Evolutionary conservation across 2,113 vertebrate genomes (phyloP).

Genomic region (Proteles cristata): DNA sequence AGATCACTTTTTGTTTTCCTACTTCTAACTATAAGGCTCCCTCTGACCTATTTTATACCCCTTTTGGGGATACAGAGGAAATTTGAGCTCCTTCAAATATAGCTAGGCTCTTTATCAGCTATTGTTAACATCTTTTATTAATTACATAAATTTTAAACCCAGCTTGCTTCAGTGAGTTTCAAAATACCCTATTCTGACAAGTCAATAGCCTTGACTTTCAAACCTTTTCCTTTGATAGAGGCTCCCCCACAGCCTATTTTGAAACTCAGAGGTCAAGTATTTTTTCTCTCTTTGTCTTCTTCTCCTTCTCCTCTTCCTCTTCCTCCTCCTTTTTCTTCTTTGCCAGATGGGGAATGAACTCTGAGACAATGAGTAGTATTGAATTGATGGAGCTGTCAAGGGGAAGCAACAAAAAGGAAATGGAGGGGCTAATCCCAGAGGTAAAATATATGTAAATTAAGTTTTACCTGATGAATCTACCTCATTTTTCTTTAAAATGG

Average conservation of each 20-base stretch:
- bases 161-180: constrained; percentile 49
- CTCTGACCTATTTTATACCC: background rate
- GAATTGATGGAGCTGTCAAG: background rate
- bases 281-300: background rate
- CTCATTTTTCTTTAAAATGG: background rate
- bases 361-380: background rate
- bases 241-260: background rate
- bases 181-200: constrained; percentile 21
- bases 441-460: constrained; percentile 2
- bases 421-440: background rate
- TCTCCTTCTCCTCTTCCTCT: background rate
- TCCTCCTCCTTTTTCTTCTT: background rate
- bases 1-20: constrained; percentile 37
- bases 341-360: background rate
- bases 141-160: constrained; percentile 50
- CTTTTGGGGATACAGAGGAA: constrained; percentile 9
- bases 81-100: constrained; percentile 53
- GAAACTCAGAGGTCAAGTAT: constrained; percentile 48
- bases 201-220: constrained; percentile 52
- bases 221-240: constrained; percentile 17
- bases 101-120: background rate
- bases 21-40: constrained; percentile 21
- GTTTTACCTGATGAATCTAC: background rate
- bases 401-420: constrained; percentile 16
- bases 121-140: constrained; percentile 52